A percentile compares a stretch with the other conserved stretches of the same genome.
These are phyloP conservation scores for Masticophis lateralis DNA, from an alignment of 2,797 vertebrate genomes.

Conservation along the genomic window DNA sequence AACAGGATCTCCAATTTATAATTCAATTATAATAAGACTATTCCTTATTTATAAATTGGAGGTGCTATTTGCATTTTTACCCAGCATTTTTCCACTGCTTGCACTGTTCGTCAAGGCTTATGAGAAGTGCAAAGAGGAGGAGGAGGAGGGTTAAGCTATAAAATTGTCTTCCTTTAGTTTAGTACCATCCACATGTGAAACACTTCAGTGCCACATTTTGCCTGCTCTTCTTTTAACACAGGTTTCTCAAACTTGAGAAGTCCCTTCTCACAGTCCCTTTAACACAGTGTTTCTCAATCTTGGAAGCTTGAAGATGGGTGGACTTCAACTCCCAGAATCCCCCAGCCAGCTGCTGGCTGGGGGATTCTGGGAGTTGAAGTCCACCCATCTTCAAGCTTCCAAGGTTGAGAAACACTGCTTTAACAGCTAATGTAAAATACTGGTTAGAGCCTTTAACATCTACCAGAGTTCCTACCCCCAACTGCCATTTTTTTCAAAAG, in stretches of 20 bases:
- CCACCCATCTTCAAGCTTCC: no score
- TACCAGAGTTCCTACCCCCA: not conserved
- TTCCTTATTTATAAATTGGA: not conserved
- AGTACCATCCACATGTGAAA: not conserved
- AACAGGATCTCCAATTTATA: not conserved
- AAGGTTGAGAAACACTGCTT: no score
- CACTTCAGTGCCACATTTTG: not conserved
- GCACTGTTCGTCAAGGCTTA: not conserved
- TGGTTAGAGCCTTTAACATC: not conserved
- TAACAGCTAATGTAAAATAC: not conserved
- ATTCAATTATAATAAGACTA: not conserved
- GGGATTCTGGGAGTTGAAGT: no score
- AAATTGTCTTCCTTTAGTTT: not conserved
- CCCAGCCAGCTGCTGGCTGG: no score
- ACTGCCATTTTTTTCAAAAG: not conserved
- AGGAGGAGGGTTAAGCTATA: not conserved
- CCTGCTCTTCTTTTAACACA: not conserved
- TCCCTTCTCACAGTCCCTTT: no score
- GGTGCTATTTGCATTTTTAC: not conserved
- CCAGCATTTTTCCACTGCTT: not conserved
- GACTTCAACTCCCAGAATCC: no score
- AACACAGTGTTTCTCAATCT: no score
- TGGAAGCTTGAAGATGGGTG: no score
- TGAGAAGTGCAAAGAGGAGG: not conserved
- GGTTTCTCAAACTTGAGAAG: no score